These are phyloP conservation scores for Buceros bicornis DNA, from an alignment of 2,797 vertebrate species.

Conservation along the genomic window DNA sequence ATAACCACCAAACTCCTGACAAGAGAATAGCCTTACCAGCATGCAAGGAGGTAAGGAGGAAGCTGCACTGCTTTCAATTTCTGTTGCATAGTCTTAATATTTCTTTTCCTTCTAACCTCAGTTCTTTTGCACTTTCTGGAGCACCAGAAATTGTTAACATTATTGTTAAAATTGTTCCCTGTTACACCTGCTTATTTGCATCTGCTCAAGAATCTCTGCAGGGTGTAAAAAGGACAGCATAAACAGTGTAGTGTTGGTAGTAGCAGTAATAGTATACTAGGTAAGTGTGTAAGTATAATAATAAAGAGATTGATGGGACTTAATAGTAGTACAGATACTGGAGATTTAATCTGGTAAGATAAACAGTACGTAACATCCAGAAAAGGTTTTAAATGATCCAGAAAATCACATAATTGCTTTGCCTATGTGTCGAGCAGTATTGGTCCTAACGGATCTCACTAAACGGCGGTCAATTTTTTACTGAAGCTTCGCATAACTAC, in stretches of 20 bases:
- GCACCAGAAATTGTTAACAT: background rate
- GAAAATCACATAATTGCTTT: background rate
- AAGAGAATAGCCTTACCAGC: background rate
- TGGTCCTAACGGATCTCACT: background rate
- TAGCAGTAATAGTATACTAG: background rate
- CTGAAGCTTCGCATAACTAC: background rate
- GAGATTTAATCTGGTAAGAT: background rate
- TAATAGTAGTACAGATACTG: background rate
- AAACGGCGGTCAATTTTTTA: background rate
- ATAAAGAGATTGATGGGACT: background rate
- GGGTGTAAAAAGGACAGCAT: background rate
- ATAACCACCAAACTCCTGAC: background rate
- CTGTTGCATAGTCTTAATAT: background rate
- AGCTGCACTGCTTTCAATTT: background rate
- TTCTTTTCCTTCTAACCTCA: background rate
- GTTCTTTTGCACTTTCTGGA: background rate
- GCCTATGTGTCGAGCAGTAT: background rate
- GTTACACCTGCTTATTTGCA: background rate
- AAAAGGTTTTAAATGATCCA: background rate
- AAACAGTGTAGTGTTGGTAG: background rate
- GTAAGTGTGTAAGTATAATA: background rate
- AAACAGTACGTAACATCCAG: background rate
- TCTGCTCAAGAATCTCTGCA: background rate
- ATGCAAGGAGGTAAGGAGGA: background rate
- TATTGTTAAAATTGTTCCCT: background rate